Percentiles rank a stretch among this genome's conserved stretches.
Evolutionary conservation across 2,113 vertebrate species (phyloP).

Genomic region (Microtus montanus): DNA sequence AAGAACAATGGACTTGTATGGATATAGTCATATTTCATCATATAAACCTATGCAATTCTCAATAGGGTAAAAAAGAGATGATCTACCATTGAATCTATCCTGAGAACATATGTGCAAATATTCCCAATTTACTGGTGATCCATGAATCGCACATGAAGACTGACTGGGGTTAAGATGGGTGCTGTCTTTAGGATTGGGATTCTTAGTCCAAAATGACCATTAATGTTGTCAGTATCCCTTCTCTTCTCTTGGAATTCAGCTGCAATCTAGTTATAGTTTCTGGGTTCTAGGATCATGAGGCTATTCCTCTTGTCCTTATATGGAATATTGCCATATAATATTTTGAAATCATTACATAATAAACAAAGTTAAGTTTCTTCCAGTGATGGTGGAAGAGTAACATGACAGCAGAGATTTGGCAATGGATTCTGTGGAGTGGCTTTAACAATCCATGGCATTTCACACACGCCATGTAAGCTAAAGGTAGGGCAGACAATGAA

Average conservation of each 20-base stretch:
- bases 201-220: neutral
- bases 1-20: neutral
- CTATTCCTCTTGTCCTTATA: neutral
- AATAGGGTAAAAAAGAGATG: neutral
- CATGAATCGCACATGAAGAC: neutral
- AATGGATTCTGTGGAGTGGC: neutral
- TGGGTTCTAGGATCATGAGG: neutral
- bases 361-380: neutral
- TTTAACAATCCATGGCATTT: neutral
- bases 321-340: neutral
- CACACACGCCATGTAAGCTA: neutral
- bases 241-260: neutral
- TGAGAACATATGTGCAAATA: neutral
- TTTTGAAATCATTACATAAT: neutral
- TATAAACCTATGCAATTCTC: neutral
- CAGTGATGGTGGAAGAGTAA: neutral
- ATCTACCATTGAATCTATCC: neutral
- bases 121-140: neutral
- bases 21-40: neutral
- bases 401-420: neutral
- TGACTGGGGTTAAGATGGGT: neutral
- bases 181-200: fast-evolving
- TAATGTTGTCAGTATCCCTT: fast-evolving
- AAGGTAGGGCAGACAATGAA: neutral
- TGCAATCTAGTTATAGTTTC: neutral